A percentile compares a stretch with the other conserved stretches of the same genome.
phyloP scores from a whole-genome alignment of 2,797 vertebrate species.

The Sebastes vulpes region DNA sequence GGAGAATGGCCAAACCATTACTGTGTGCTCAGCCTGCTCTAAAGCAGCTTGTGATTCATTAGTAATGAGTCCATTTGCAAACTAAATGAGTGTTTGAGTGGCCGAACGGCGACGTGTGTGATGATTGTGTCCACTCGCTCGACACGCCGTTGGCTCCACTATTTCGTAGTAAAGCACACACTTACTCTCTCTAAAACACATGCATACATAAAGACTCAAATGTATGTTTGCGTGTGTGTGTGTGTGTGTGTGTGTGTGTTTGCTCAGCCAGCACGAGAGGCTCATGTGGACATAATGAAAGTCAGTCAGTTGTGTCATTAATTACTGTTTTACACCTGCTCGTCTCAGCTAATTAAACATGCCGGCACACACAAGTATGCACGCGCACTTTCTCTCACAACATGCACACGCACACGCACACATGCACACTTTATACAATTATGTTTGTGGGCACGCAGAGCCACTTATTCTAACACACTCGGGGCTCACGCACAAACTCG shows the following conservation, averaged over 20 bases:
- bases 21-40: slow-evolving; percentile 76
- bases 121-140: slow-evolving; percentile 55
- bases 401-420: not conserved
- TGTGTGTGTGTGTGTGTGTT: not conserved
- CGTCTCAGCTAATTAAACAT: slow-evolving; percentile 88
- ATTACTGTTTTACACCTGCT: slow-evolving; percentile 92
- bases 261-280: slow-evolving; percentile 40
- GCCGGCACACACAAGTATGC: slow-evolving; percentile 63
- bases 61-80: slow-evolving; percentile 84
- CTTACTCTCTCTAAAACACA: not conserved
- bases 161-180: slow-evolving; percentile 7
- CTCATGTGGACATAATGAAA: slow-evolving; percentile 86
- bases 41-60: slow-evolving; percentile 84
- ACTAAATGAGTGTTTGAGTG: slow-evolving; percentile 80
- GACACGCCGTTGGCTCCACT: not conserved
- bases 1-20: slow-evolving; percentile 78
- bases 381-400: not conserved
- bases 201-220: not conserved
- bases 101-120: slow-evolving; percentile 43
- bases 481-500: slow-evolving; percentile 24
- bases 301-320: slow-evolving; percentile 88
- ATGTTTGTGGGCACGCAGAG: not conserved
- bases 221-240: not conserved
- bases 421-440: not conserved
- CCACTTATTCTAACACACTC: slow-evolving; percentile 25